Percentiles rank a stretch among this genome's conserved stretches.
phyloP scores from a whole-genome alignment of 2,888 invertebrate species.

The Tigriopus californicus region DNA sequence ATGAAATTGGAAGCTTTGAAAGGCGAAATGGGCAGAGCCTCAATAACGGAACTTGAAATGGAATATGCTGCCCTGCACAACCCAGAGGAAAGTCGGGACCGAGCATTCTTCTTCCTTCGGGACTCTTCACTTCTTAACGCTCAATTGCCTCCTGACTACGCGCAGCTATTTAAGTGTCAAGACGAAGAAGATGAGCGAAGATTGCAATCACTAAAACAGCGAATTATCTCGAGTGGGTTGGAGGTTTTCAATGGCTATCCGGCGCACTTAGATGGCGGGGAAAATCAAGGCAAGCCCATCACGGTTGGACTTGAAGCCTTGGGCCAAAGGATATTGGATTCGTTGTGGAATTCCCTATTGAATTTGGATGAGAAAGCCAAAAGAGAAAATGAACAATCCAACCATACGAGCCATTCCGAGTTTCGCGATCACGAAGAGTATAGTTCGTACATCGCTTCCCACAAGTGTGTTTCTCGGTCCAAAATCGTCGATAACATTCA shows the following conservation, averaged over 20 bases:
- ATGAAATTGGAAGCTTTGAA: not conserved
- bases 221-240: not conserved
- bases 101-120: slow-evolving; percentile 24
- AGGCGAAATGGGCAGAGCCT: slow-evolving; percentile 22
- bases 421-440: too few relatives aligned
- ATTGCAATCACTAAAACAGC: not conserved
- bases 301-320: not conserved
- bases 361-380: not conserved
- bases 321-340: not conserved
- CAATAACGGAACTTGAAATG: slow-evolving; percentile 30
- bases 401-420: not conserved
- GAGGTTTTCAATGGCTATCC: slow-evolving; percentile 4
- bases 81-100: slow-evolving; percentile 20
- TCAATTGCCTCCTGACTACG: not conserved
- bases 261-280: slow-evolving; percentile 1
- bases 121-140: not conserved
- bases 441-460: not conserved
- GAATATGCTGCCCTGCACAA: slow-evolving; percentile 24
- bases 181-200: not conserved
- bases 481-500: not conserved
- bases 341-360: not conserved
- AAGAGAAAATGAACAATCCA: not conserved
- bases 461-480: not conserved
- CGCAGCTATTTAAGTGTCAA: not conserved
- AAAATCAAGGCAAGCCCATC: not conserved